Evolutionary conservation across 2,888 invertebrate species (phyloP), one percentile per base, ranked within the genome.

Genomic region (Drosophila colorata): DNA sequence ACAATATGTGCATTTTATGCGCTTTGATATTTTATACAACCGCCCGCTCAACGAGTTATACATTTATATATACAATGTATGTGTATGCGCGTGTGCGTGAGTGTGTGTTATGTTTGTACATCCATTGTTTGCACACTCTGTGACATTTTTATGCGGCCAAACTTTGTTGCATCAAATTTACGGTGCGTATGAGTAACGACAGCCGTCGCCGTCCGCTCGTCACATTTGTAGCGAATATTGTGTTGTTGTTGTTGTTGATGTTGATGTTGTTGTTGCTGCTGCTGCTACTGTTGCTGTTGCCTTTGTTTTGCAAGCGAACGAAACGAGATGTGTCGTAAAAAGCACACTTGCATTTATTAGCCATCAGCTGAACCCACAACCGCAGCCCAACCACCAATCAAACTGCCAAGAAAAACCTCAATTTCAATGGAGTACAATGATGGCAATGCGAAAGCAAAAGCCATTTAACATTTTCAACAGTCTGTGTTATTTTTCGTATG

Each of bases 151-250:
- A 86, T 83, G 68, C 78, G 74, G 68, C 83, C 76, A 84, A 87
- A 82, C 82, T 83, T 88, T 83, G 83, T 83, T 83, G 86, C 83
- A 83, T 82, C 87, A 83, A 88, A 82, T 88, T 88, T 83, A 88
- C 88, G 83, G 87, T 86, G 83, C 87, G 88, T 83, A 88, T 88
- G 88, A 83, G 88, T 86, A 88, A 83, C 86, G 87, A 74, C 74
- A 72, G 76, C 65, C 46, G 75, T 48, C 60, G 68, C 73, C 73
- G 67, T 57, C 63, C 68, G 78, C 55, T 60, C 60, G 63, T 65
- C 75, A 72, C 79, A 80, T 82, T 80, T 80, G 84, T 71, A 88
- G 83, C 67, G 64, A 74, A 88, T 86, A 82, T 80, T 69, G 77
- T 70, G 66, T 51, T 78, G 70, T 66, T 52, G 56, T 31, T 59